A percentile compares a stretch with the other conserved stretches of the same genome.
Conservation (phyloP, 2,797 vertebrate species). For the Hipposideros larvatus region DNA sequence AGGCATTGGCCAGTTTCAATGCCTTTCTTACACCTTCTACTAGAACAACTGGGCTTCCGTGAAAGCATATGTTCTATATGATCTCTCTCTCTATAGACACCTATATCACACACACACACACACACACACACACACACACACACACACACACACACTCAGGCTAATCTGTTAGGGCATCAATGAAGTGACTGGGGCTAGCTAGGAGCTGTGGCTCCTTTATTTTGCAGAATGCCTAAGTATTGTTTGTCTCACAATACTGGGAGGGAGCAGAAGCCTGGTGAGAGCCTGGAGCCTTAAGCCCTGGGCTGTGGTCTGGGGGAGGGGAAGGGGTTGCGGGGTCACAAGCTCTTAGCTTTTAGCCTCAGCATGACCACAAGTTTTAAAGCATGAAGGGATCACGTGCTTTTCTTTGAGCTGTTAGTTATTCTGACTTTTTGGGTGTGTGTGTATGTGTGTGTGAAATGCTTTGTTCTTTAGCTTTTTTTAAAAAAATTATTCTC, state of each 20-base stretch:
- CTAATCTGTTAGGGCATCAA: constrained; percentile 52
- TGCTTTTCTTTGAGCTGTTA: constrained; percentile 85
- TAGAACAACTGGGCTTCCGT: constrained; percentile 52
- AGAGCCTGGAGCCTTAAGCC: constrained; percentile 82
- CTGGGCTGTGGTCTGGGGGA: constrained; percentile 80
- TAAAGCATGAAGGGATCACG: constrained; percentile 85
- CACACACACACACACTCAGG: not conserved
- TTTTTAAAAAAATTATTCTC: constrained; percentile 50
- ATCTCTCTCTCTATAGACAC: not conserved
- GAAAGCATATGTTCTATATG: constrained; percentile 20
- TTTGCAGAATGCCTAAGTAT: constrained; percentile 74
- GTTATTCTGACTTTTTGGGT: constrained; percentile 80
- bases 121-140: not conserved
- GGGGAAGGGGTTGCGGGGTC: constrained; percentile 91
- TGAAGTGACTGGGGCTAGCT: constrained; percentile 11
- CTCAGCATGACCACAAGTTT: constrained; percentile 89
- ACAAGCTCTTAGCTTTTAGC: constrained; percentile 91
- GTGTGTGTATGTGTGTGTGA: not conserved
- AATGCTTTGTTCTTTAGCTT: constrained; percentile 83
- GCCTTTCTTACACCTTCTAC: constrained; percentile 30
- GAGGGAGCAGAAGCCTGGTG: constrained; percentile 79
- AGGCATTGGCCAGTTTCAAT: constrained; percentile 45
- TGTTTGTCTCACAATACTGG: constrained; percentile 80
- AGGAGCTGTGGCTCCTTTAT: constrained; percentile 71
- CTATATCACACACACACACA: too few species aligned